These are phyloP conservation scores for Myripristis jacobus DNA, from an alignment of 2,797 vertebrate genomes.

Conservation along the genomic window DNA sequence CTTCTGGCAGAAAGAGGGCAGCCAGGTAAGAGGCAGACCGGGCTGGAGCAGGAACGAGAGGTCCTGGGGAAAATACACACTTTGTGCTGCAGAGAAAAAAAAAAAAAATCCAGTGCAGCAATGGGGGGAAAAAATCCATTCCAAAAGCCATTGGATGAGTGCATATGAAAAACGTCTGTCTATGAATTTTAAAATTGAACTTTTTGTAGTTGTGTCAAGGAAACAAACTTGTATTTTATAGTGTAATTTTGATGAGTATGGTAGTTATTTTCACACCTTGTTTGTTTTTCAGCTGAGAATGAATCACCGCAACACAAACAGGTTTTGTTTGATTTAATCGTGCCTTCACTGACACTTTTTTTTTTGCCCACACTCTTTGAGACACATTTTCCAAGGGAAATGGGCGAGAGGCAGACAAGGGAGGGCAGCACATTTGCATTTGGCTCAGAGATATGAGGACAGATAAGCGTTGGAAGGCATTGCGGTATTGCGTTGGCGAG, in stretches of 20 bases:
- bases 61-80: constrained; percentile 13
- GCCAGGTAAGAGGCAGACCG: constrained; percentile 85
- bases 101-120: constrained; percentile 16
- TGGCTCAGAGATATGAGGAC: constrained; percentile 52
- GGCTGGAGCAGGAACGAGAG: constrained; percentile 13
- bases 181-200: constrained; percentile 15
- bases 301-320: constrained; percentile 56
- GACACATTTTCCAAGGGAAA: constrained; percentile 52
- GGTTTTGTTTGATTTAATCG: constrained; percentile 53
- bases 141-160: not conserved
- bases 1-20: constrained; percentile 99
- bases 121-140: constrained; percentile 19
- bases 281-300: constrained; percentile 66
- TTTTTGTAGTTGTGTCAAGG: constrained; percentile 14
- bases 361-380: constrained; percentile 53
- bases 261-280: constrained; percentile 50
- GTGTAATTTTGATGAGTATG: constrained; percentile 37
- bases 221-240: constrained; percentile 33
- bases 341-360: constrained; percentile 43
- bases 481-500: constrained; percentile 51
- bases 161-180: constrained; percentile 20
- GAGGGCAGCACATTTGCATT: constrained; percentile 55
- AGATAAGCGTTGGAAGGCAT: constrained; percentile 66
- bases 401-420: constrained; percentile 39
- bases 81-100: constrained; percentile 12